Evolutionary conservation across 2,113 vertebrate genomes (phyloP).

Genomic region (Sylvilagus bachmani): DNA sequence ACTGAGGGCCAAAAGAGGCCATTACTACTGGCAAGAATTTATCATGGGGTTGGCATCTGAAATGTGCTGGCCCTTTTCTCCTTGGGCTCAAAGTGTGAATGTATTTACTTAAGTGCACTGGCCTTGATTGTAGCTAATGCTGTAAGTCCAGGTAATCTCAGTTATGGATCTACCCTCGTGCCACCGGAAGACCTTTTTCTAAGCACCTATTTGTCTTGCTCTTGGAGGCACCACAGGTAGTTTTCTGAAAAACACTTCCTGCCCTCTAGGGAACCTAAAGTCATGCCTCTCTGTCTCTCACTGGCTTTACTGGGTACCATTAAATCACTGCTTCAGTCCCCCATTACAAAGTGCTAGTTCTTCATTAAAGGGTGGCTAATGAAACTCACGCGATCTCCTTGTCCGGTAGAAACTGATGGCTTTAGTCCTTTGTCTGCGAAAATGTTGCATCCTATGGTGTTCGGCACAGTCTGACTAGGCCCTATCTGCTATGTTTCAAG

Average conservation of each 20-base stretch:
- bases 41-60: neutral
- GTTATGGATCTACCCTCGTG: neutral
- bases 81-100: neutral
- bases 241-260: neutral
- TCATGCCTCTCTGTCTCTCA: neutral
- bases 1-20: constrained; percentile 42
- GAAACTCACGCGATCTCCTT: neutral
- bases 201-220: neutral
- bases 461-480: neutral
- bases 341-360: neutral
- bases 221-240: neutral
- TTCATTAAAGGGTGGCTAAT: neutral
- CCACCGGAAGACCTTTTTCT: neutral
- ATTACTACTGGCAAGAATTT: neutral
- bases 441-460: neutral
- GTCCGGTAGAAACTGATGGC: neutral
- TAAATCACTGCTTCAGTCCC: neutral
- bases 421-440: neutral
- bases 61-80: neutral
- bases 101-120: neutral
- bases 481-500: neutral
- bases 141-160: neutral
- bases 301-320: neutral
- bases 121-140: neutral
- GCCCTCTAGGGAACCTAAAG: neutral